Evolutionary conservation across 1,140 invertebrate genomes (phyloP), one percentile per base, ranked within the genome.

Genomic region (Diuraphis noxia): DNA sequence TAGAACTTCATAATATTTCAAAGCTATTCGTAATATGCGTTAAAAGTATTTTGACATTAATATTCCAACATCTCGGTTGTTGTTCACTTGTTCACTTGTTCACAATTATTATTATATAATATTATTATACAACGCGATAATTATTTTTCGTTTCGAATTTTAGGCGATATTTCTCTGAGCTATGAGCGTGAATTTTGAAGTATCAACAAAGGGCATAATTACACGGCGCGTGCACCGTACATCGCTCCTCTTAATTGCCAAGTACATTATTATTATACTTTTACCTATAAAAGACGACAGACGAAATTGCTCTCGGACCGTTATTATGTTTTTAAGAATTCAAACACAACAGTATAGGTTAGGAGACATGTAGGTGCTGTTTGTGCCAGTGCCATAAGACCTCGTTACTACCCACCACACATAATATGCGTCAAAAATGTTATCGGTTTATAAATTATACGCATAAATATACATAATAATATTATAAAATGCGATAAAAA

Each of bases 31-130:
- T 72, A n/a, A 72, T 72, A n/a, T n/a, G 56, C 56, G 56, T 72
- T n/a, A n/a, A 72, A 72, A 72, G 56, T 72, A 72, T 72, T 72
- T 72, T 72, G 56, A 72, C 30, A 72, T 72, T 63, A n/a, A 72
- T n/a, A n/a, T 72, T n/a, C 56, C 13, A 72, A 72, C 30, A n/a
- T 72, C n/a, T 34, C 13, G n/a, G 34, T n/a, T n/a, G 56, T 63
- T 63, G 56, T 72, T 72, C n/a, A 49, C 46, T n/a, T n/a, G n/a
- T n/a, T n/a, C n/a, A n/a, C n/a, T n/a, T n/a, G n/a, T n/a, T n/a
- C n/a, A n/a, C n/a, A n/a, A n/a, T n/a, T 21, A 49, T 49, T 23
- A 49, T 49, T 49, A 23, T 49, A 21, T 1, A 49, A 21, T 21
- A 49, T n/a, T 49, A 49, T 23, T 49, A 21, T 49, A n/a, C n/a